Evolutionary conservation across 1,140 invertebrate genomes (phyloP).

Genomic region (Zaprionus ornatus): DNA sequence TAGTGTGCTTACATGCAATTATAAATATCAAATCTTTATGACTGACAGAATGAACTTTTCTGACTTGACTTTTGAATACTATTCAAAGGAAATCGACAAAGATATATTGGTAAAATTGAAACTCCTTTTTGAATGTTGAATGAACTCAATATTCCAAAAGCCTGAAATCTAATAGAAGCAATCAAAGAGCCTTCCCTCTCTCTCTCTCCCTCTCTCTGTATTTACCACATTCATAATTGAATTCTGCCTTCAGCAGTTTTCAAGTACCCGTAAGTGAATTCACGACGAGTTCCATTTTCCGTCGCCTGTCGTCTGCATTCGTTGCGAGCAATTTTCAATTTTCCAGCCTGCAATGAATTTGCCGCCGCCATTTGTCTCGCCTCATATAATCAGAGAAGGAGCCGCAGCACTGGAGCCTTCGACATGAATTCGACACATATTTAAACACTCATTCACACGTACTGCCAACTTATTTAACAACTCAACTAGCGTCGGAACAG

Average conservation of each 20-base stretch:
- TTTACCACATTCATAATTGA: slow-evolving; percentile 1
- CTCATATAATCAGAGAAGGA: slow-evolving; percentile 16
- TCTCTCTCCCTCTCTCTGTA: background rate
- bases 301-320: slow-evolving; percentile 22
- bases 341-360: slow-evolving; percentile 29
- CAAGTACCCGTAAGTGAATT: background rate
- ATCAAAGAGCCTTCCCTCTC: background rate
- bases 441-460: slow-evolving; percentile 76
- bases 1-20: background rate
- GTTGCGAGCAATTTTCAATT: slow-evolving; percentile 10
- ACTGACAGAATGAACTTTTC: background rate
- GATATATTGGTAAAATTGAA: background rate
- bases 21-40: background rate
- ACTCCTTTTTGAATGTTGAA: background rate
- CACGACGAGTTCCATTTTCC: background rate
- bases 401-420: slow-evolving; percentile 14
- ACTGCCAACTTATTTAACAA: slow-evolving; percentile 78
- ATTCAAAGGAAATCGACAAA: background rate
- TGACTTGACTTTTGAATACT: too few relatives aligned
- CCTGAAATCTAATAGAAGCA: background rate
- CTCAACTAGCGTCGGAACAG: slow-evolving; percentile 44
- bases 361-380: slow-evolving; percentile 7
- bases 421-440: slow-evolving; percentile 71
- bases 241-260: background rate
- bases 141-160: background rate